Evolutionary conservation across 2,888 invertebrate species (phyloP), one percentile per base, ranked within the genome.

Genomic region (Apamea crenata): DNA sequence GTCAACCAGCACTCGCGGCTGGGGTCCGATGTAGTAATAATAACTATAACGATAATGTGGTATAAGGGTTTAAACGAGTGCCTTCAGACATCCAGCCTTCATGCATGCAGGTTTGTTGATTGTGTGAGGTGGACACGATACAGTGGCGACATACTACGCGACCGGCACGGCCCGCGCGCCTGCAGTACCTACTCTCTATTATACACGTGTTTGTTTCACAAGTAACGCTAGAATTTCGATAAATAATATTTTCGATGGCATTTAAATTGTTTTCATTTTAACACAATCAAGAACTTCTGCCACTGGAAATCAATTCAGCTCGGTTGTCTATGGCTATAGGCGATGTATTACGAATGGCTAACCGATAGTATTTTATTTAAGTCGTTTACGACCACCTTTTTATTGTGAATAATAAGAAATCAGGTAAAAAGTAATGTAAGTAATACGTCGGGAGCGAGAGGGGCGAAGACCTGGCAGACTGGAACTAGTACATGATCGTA

Each of bases 11-110:
- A 71, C 69, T 81, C 76, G 77, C 82, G 77, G 77, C 77, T 78
- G 86, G 87, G 85, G 90, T 90, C 90, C 91, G 87, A 84, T 88
- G 89, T 89, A 83, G 85, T 87, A 89, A 85, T 86, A 88, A 86
- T 89, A 89, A 91, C 91, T 91, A 88, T 91, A 90, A 93, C 90
- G 90, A 92, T 94, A 91, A 92, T 91, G 92, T 95, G 94, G 92
- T 94, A 82, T 93, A 93, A 93, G 95, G 95, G 95, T 96, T 94
- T 94, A 93, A 96, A 96, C 96, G 94, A 96, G 96, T 96, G 96
- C 96, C 96, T 96, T 96, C 94, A 94, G 93, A 95, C 95, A 94
- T 96, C 96, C 96, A 96, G 96, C 96, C 96, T 96, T 96, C 95
- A 94, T 90, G 92, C 94, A 94, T 91, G 95, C 95, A 93, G 95